Base-by-base conservation (phyloP, 1,140 invertebrate species). In the Leptonema lineaticorne region DNA sequence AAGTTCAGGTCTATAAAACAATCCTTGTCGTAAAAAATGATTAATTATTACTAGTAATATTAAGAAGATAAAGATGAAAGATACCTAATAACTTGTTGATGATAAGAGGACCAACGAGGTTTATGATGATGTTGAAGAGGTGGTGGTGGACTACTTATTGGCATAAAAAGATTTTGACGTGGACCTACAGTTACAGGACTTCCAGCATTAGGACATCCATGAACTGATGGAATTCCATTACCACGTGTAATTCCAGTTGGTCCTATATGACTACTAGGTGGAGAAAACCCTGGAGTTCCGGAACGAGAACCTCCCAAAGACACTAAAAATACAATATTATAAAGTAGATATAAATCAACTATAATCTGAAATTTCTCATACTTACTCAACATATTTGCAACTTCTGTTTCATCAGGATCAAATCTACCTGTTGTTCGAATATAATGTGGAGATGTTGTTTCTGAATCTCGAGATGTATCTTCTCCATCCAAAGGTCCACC, bases 371-470 rank as follows among this genome's bases (percentile, higher is more conserved):
- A 7, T 24, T 28, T 30, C 26, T 75, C 76, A 79, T 78, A 75
- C 76, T 79, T 83, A 94, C 91, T 91, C 56, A 98, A 84, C 92
- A 97, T 95, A 80, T 95, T 96, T 33, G 95, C 96, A 67, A 94
- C 96, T 84, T 98, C 95, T 6, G 93, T 96, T 84, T 97, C 95
- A 76, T 97, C 95, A 74, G 92, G 90, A 81, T 95, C 92, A 81
- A 93, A 94, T 65, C 90, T 82, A 18, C 91, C 90, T 20, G 90
- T 84, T 71, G 91, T 87, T 74, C 91, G 84, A 71, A 83, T 85
- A 76, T 88, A 88, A 83, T 90, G 93, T 8, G 93, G 92, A 66
- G 92, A 95, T 27, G 84, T 81, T 20, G 89, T 93, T 78, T 94
- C 91, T 0, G 92, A 94, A 80, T 94, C 92, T 71, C 92, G 84